Percentiles rank a stretch among this genome's conserved stretches.
Evolutionary conservation across 1,140 invertebrate species (phyloP).

Genomic region (Dendrolimus punctatus): DNA sequence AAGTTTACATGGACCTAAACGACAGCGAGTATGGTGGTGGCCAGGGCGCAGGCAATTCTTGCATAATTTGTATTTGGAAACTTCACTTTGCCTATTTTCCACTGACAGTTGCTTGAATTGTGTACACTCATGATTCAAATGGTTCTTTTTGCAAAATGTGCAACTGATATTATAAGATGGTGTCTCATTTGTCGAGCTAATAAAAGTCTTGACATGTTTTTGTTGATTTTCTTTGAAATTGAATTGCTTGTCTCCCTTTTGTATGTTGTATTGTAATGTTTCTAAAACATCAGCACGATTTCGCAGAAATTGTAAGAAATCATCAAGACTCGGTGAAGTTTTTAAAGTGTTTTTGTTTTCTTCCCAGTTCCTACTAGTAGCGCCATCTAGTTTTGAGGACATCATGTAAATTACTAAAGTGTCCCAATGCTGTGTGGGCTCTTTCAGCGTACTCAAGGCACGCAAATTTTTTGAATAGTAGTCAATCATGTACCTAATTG

Average conservation of each 20-base stretch:
- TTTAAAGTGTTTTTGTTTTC: conserved; percentile 13
- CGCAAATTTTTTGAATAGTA: conserved; percentile 15
- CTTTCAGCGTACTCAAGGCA: conserved; percentile 9
- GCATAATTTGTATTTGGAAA: conserved; percentile 8
- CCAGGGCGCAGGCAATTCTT: conserved; percentile 8
- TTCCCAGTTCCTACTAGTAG: conserved; percentile 28
- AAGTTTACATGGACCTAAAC: conserved; percentile 5
- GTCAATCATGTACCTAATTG: conserved; percentile 14
- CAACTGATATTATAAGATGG: neutral
- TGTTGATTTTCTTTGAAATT: conserved; percentile 2
- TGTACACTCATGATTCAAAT: conserved; percentile 7
- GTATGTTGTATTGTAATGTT: conserved; percentile 6
- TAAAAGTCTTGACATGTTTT: conserved; percentile 6
- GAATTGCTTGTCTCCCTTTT: conserved; percentile 3
- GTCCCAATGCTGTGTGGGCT: conserved; percentile 18
- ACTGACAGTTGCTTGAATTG: conserved; percentile 4
- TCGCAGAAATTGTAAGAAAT: conserved; percentile 14
- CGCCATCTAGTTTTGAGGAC: conserved; percentile 24
- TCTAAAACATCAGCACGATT: conserved; percentile 20
- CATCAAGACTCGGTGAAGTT: conserved; percentile 6
- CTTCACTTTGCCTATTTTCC: conserved; percentile 3
- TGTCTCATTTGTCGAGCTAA: conserved; percentile 2
- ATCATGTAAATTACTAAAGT: conserved; percentile 18
- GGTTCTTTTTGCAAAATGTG: conserved; percentile 11
- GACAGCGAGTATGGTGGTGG: conserved; percentile 1